A percentile compares a stretch with the other conserved stretches of the same genome.
phyloP scores from a whole-genome alignment of 2,888 invertebrate genomes.

The Philereme vetulata region DNA sequence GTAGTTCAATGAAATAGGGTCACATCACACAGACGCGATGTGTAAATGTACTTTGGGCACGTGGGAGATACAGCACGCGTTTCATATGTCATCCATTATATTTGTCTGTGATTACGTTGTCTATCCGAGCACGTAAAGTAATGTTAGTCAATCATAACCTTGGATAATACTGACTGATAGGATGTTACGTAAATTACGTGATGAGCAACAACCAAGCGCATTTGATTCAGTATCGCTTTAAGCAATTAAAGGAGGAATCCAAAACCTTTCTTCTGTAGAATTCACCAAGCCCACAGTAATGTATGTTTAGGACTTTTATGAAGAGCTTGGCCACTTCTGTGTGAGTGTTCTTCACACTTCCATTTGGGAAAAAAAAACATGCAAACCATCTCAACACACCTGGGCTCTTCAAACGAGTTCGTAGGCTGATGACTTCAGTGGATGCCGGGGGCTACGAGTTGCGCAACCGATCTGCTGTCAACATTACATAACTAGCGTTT shows the following conservation, averaged over 20 bases:
- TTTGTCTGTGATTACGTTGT: slow-evolving; percentile 16
- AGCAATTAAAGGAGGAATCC: neutral
- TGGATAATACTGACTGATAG: slow-evolving; percentile 20
- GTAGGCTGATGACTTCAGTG: slow-evolving; percentile 16
- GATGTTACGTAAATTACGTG: slow-evolving; percentile 27
- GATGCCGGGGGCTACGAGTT: slow-evolving; percentile 34
- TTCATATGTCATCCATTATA: slow-evolving; percentile 32
- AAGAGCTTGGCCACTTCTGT: too few species aligned
- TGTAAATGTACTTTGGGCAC: slow-evolving; percentile 36
- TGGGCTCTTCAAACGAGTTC: slow-evolving; percentile 1
- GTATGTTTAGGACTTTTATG: neutral
- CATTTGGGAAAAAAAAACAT: too few species aligned
- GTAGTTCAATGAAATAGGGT: slow-evolving; percentile 62
- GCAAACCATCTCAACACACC: neutral
- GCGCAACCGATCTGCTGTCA: slow-evolving; percentile 40
- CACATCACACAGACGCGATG: slow-evolving; percentile 47
- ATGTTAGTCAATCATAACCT: slow-evolving; percentile 33
- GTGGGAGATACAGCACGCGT: slow-evolving; percentile 46
- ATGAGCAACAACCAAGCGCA: slow-evolving; percentile 1
- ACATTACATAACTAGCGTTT: slow-evolving; percentile 42
- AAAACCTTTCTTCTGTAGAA: neutral
- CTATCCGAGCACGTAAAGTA: slow-evolving; percentile 33
- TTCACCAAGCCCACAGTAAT: neutral
- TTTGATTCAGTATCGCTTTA: too few species aligned
- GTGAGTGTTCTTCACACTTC: too few species aligned